Percentiles rank a stretch among this genome's conserved stretches.
phyloP scores from a whole-genome alignment of 1,140 invertebrate genomes.

The Caenorhabditis latens region DNA sequence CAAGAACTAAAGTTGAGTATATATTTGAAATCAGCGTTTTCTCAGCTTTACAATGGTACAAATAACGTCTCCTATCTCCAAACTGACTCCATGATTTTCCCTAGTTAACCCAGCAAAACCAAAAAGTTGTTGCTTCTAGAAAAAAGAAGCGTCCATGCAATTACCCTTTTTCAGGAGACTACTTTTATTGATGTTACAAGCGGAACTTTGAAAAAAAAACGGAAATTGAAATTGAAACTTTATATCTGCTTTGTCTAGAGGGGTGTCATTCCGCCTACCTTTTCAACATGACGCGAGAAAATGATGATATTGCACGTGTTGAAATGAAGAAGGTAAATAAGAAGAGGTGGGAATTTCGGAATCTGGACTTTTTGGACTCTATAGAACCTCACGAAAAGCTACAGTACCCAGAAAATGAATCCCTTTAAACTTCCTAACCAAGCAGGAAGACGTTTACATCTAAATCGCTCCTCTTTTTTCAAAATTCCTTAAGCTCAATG shows the following conservation, averaged over 20 bases:
- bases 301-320: neutral
- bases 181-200: neutral
- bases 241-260: neutral
- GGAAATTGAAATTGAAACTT: slow-evolving; percentile 44
- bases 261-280: neutral
- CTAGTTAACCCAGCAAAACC: no score
- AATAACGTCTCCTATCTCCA: no score
- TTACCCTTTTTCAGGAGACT: neutral
- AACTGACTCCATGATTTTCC: no score
- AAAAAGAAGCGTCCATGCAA: neutral
- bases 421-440: neutral
- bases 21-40: no score
- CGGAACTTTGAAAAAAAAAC: neutral
- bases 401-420: neutral
- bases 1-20: no score
- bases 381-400: no score
- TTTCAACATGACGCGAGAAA: neutral
- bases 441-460: neutral
- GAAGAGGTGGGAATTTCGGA: no score
- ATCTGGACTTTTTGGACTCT: no score
- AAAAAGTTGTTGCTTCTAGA: no score
- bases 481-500: slow-evolving; percentile 2
- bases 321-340: neutral
- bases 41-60: no score
- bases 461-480: neutral